Percentiles rank a stretch among this genome's conserved stretches.
Evolutionary conservation across 2,797 vertebrate species (phyloP).

Genomic region (Macroramphosus scolopax): DNA sequence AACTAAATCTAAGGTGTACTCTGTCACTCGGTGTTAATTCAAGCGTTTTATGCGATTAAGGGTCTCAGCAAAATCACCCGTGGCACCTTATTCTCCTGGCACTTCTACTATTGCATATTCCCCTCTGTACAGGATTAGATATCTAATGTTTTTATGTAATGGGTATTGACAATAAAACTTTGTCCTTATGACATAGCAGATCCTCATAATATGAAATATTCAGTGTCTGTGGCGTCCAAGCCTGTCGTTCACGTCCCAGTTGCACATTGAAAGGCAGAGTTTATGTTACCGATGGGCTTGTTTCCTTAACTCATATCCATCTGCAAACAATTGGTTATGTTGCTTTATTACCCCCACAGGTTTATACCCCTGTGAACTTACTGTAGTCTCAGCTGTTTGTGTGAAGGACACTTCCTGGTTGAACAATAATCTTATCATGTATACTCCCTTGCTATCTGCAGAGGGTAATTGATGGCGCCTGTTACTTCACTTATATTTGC

Average conservation of each 20-base stretch:
- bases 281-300: too few relatives aligned
- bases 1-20: background rate
- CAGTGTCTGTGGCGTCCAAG: background rate
- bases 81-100: constrained; percentile 20
- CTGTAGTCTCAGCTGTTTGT: constrained; percentile 7
- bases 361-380: constrained; percentile 4
- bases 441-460: constrained; percentile 12
- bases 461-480: background rate
- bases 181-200: constrained; percentile 43
- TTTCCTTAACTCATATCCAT: too few relatives aligned
- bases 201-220: constrained; percentile 9
- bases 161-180: constrained; percentile 30
- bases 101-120: constrained; percentile 37
- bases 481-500: constrained; percentile 13
- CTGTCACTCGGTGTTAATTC: constrained; percentile 9
- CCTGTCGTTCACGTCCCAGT: too few relatives aligned
- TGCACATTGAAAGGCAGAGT: too few relatives aligned
- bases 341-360: too few relatives aligned
- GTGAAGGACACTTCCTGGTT: constrained; percentile 28
- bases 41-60: constrained; percentile 8
- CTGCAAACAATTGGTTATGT: too few relatives aligned
- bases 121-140: constrained; percentile 29
- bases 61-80: constrained; percentile 10
- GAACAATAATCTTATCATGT: constrained; percentile 39
- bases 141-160: constrained; percentile 49